Evolutionary conservation across 2,888 invertebrate genomes (phyloP), one percentile per base, ranked within the genome.

Genomic region (Euplagia quadripunctaria): DNA sequence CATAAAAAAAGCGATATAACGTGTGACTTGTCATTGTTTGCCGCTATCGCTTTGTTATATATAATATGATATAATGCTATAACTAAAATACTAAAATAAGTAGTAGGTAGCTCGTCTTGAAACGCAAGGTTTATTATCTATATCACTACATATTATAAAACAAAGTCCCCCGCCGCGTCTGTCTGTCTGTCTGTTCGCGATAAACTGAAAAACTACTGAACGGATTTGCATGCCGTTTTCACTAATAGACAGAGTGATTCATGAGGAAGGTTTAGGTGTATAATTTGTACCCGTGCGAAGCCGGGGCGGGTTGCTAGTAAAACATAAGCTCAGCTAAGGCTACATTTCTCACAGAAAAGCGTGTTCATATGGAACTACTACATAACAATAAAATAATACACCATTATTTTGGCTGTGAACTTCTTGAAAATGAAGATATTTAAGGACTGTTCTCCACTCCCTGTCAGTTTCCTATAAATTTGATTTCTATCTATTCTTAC

Each of bases 1-100:
- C 0, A 58, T 58, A 55, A 55, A n/a, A n/a, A 58, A 20, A 4
- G 9, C 12, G 20, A 0, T 20, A 20, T 20, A 3, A n/a, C 3
- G 4, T 20, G 5, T 11, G 16, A 79, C 68, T 20, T 71, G 46
- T 72, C 20, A 58, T 11, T 20, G 20, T 58, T 11, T 58, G 20
- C 8, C 4, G 11, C 12, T 58, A 11, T 58, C 1, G 20, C 58
- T 58, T n/a, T n/a, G n/a, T 1, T 43, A 43, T 43, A 43, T 43
- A 8, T 43, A 9, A 11, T n/a, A 17, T 55, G 3, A 7, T n/a
- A 8, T n/a, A 7, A 17, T n/a, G 7, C 2, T n/a, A 8, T n/a
- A 55, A 55, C 2, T 3, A 8, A n/a, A 55, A 55, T n/a, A 55
- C 2, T 3, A 8, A n/a, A 55, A 55, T n/a, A 3, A n/a, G n/a